Evolutionary conservation across 92 coral and sea anemone species (phyloP), one percentile per base, ranked within the genome.

Genomic region (Porites rus): DNA sequence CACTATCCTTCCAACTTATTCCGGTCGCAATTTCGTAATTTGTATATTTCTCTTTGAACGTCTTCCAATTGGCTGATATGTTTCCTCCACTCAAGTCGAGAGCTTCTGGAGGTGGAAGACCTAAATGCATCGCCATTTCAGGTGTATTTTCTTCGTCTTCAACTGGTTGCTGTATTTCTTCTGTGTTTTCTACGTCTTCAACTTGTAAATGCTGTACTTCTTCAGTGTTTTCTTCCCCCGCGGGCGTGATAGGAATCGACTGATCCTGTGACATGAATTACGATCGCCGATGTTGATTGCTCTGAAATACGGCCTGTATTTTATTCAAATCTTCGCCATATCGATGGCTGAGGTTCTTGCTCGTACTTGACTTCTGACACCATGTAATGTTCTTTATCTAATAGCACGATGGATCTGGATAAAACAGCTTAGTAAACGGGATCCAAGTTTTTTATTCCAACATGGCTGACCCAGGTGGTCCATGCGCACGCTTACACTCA

Each of bases 11-110:
- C 67, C 4, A 46, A 38, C 24, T 75, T 14, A 87, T 87, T 56
- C 88, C 82, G 0, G 91, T 88, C 7, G 90, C 90, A 17, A 78
- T 85, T 79, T 84, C 86, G 75, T 78, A 90, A 64, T 90, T 86
- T 14, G 72, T 58, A 56, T 72, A 79, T 78, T 81, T 90, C 83
- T 90, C 76, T 61, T 89, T 84, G 80, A 89, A 83, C 80, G 84
- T 84, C 59, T 86, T 84, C 90, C 87, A 72, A 65, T 90, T 90
- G 25, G 58, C 84, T 7, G 93, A 85, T 0, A 85, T 64, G 80
- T 85, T 85, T 78, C 93, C 93, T 11, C 93, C 81, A 77, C 72
- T 90, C 61, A 79, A 75, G 56, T 86, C 67, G 78, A 89, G 89
- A 9, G 80, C 64, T 63, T 88, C 85, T 13, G 92, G 89, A 50